Base-by-base conservation (phyloP, 1,140 invertebrate genomes). In the Anastrepha ludens region DNA sequence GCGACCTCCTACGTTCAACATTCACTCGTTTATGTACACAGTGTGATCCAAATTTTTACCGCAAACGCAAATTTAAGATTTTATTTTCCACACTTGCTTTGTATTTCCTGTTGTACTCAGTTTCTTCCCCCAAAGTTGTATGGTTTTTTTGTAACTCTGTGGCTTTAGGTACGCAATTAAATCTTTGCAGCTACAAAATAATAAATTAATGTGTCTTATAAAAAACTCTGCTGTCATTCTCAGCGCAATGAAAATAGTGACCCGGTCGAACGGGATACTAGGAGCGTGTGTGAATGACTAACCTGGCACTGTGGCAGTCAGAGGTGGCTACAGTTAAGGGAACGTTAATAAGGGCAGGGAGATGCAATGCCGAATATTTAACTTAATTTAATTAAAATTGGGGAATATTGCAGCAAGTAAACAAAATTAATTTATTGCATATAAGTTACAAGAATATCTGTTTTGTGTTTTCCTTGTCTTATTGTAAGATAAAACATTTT, bases 81-180 rank as follows among this genome's bases (percentile, higher is more conserved):
- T 41, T 17, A 81, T 81, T 81, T 55, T 55, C n/a, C 39, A 55
- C 74, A 81, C 74, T 81, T 55, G 15, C 74, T 81, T 9, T 55
- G 74, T 29, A 20, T 81, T 81, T 81, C 74, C 74, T 81, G 44
- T 74, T 74, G 50, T 55, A 55, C 50, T 55, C 3, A 2, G 6
- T 55, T 55, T 55, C 6, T 55, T 55, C 11, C 11, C 29, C 50
- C 50, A 55, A 55, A 29, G 29, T 55, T 55, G 50, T 11, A 29
- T 55, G 50, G 11, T 55, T 6, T 55, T 55, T 55, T 55, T 29
- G 29, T 11, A 55, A 55, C 11, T 55, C 50, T 55, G 17, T 47
- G 39, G 39, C 67, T 74, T 39, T 74, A 74, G 39, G 39, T 74
- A 74, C 67, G 67, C 41, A 74, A 74, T 74, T 74, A 41, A 74